These are phyloP conservation scores for Mareca penelope DNA, from an alignment of 2,797 vertebrate species.

Conservation along the genomic window DNA sequence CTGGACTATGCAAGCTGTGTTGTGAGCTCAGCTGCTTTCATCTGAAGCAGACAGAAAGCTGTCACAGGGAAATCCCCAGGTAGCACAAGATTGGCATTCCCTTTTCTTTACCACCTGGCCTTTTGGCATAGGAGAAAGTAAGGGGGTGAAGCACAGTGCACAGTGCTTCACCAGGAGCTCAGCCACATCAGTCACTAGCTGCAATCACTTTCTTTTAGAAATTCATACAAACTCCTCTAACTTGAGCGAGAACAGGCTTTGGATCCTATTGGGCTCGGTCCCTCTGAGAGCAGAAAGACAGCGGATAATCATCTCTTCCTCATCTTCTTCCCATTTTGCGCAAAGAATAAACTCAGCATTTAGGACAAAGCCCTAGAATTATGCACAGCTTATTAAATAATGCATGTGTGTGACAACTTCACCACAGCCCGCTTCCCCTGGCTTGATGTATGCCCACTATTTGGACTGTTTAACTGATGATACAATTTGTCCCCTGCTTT, in stretches of 20 bases:
- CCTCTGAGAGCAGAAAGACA: background rate
- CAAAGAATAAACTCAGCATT: background rate
- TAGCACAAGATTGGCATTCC: conserved; percentile 21
- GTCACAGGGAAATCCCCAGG: conserved; percentile 15
- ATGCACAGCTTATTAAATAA: background rate
- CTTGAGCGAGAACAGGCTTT: background rate
- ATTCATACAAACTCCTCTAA: background rate
- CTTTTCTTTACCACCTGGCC: background rate
- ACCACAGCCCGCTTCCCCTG: background rate
- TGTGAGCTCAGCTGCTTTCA: background rate
- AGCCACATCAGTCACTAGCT: background rate
- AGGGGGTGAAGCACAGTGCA: background rate
- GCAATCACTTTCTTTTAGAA: background rate
- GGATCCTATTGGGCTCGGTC: background rate
- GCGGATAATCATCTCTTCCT: background rate
- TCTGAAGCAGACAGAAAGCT: conserved; percentile 17
- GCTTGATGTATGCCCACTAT: background rate
- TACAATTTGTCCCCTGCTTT: background rate
- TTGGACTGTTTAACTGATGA: background rate
- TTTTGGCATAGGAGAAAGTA: background rate
- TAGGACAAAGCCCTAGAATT: background rate
- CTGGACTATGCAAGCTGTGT: background rate
- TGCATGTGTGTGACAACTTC: background rate
- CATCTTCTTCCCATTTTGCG: background rate
- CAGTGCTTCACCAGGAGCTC: background rate